phyloP scores from a whole-genome alignment of 2,888 invertebrate species.

The Endotricha flammealis region DNA sequence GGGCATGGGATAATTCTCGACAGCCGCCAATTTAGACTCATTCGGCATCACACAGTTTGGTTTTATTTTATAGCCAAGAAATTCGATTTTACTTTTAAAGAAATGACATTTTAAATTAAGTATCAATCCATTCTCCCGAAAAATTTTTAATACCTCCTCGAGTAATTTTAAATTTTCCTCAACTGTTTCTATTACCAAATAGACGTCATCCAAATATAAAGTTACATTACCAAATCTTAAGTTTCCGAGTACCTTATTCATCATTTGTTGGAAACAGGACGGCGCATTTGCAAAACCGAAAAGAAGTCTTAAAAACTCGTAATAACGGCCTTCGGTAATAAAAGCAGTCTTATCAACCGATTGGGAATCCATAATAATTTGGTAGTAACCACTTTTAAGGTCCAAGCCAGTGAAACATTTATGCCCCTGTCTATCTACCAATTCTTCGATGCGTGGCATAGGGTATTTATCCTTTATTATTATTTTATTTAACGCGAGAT shows the following conservation, averaged over 20 bases:
- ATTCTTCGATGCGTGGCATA: too few relatives aligned
- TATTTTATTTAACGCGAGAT: conserved; percentile 17
- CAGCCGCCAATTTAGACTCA: conserved; percentile 19
- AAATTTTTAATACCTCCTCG: conserved; percentile 14
- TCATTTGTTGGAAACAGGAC: too few relatives aligned
- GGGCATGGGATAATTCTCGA: conserved; percentile 19
- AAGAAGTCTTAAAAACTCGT: conserved; percentile 31
- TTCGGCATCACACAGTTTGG: conserved; percentile 16
- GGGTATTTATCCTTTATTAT: conserved; percentile 26
- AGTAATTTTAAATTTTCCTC: conserved; percentile 14
- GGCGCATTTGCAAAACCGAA: conserved; percentile 20
- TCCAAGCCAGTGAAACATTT: conserved; percentile 33
- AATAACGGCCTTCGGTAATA: too few relatives aligned
- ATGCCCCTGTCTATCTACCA: conserved; percentile 27
- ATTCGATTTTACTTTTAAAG: conserved; percentile 20
- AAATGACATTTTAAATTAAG: conserved; percentile 28
- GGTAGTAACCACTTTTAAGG: conserved; percentile 33
- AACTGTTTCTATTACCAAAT: conserved; percentile 11
- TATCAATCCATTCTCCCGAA: conserved; percentile 19
- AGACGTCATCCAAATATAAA: conserved; percentile 15
- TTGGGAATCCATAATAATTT: conserved; percentile 35
- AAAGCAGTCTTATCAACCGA: conserved; percentile 30
- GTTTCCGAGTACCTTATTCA: too few relatives aligned
- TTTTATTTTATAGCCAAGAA: conserved; percentile 24
- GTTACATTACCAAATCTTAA: conserved; percentile 10